phyloP scores from a whole-genome alignment of 2,797 vertebrate genomes.

The Chaetodon trifasciatus region DNA sequence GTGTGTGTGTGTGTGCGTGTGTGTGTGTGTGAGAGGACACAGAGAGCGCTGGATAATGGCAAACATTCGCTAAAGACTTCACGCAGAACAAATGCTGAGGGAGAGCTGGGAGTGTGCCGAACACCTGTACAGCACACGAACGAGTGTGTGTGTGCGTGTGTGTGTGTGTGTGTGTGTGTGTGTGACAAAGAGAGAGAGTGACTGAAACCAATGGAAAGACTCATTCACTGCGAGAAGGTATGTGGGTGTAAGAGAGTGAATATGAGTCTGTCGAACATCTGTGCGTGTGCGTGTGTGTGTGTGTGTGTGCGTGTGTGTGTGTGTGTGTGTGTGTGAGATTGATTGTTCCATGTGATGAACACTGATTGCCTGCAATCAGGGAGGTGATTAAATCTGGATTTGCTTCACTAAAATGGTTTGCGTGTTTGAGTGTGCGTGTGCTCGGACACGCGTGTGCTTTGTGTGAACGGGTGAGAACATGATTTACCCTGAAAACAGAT shows the following conservation, averaged over 20 bases:
- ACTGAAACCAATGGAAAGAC: not conserved
- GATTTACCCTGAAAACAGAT: not conserved
- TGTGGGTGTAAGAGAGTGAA: not conserved
- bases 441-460: not conserved
- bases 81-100: conserved; percentile 18
- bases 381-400: conserved; percentile 58
- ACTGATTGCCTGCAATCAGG: conserved; percentile 59
- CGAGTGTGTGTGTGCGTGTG: not conserved
- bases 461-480: not conserved
- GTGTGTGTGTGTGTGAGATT: conserved; percentile 22
- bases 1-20: conserved; percentile 22
- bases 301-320: not conserved
- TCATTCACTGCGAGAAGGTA: not conserved
- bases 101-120: not conserved
- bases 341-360: conserved; percentile 40
- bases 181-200: not conserved
- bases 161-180: conserved; percentile 1
- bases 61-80: conserved; percentile 57
- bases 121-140: conserved; percentile 44
- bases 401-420: conserved; percentile 43
- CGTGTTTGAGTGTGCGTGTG: conserved; percentile 12
- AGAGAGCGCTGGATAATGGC: conserved; percentile 25
- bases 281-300: not conserved
- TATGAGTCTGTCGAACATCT: conserved; percentile 8
- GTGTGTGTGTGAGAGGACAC: not conserved